Conservation (phyloP, 2,888 invertebrate species). For the Diplolepis rosae region DNA sequence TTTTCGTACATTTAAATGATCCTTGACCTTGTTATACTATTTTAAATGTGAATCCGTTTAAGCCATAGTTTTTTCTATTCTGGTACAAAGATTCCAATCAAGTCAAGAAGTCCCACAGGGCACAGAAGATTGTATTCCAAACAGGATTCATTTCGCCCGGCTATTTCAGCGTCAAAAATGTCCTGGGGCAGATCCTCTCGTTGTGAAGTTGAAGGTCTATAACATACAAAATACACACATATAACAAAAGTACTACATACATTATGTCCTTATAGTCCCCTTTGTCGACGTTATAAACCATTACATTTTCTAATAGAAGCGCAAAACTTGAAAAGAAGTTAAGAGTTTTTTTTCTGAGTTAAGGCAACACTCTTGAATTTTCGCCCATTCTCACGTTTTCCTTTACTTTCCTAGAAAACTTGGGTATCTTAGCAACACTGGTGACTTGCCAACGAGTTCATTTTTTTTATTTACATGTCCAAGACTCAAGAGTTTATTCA, state of each 20-base stretch:
- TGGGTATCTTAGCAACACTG: constrained; percentile 53
- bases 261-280: neutral
- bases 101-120: constrained; percentile 76
- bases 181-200: constrained; percentile 76
- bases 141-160: constrained; percentile 76
- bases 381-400: constrained; percentile 41
- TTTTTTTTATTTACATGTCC: constrained; percentile 62
- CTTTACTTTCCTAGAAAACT: constrained; percentile 38
- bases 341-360: neutral
- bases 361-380: constrained; percentile 2
- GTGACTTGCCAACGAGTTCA: constrained; percentile 53
- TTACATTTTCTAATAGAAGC: neutral
- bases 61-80: constrained; percentile 56
- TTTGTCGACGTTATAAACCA: neutral
- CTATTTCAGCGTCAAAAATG: constrained; percentile 77
- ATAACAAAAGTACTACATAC: neutral
- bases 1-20: too few relatives aligned
- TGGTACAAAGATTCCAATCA: constrained; percentile 75
- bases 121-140: constrained; percentile 75
- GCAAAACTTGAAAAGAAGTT: too few relatives aligned
- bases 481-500: constrained; percentile 56
- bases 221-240: neutral
- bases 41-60: too few relatives aligned
- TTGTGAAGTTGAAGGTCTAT: constrained; percentile 79
- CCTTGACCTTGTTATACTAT: too few relatives aligned